phyloP scores from a whole-genome alignment of 2,888 invertebrate genomes.

The Troilus luridus region DNA sequence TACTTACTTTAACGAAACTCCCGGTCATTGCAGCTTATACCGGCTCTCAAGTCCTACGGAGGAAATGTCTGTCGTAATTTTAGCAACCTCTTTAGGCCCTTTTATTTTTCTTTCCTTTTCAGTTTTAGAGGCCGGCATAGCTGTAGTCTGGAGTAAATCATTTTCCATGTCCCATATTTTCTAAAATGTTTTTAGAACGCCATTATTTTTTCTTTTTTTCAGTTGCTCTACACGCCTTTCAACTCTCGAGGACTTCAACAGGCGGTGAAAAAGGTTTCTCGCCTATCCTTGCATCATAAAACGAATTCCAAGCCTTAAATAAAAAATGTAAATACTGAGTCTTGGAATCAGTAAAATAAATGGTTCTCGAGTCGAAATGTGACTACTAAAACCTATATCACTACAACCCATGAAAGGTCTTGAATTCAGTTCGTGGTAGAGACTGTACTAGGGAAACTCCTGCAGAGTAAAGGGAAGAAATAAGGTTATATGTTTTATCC shows the following conservation, averaged over 20 bases:
- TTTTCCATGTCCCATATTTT: neutral
- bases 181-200: neutral
- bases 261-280: neutral
- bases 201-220: neutral
- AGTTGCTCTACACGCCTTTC: neutral
- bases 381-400: too few species aligned
- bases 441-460: too few species aligned
- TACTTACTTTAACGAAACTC: conserved; percentile 33
- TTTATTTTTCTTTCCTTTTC: neutral
- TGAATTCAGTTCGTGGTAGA: too few species aligned
- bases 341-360: too few species aligned
- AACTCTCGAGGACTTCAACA: neutral
- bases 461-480: too few species aligned
- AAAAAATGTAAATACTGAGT: too few species aligned
- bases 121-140: neutral
- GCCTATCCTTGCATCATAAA: neutral
- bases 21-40: conserved; percentile 15
- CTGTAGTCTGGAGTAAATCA: neutral
- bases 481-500: too few species aligned
- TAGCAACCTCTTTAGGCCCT: neutral
- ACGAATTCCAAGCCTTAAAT: neutral
- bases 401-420: too few species aligned
- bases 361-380: too few species aligned
- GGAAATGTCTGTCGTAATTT: conserved; percentile 20
- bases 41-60: neutral